Base-by-base conservation (phyloP, 2,888 invertebrate genomes). In the Tipula unca region DNA sequence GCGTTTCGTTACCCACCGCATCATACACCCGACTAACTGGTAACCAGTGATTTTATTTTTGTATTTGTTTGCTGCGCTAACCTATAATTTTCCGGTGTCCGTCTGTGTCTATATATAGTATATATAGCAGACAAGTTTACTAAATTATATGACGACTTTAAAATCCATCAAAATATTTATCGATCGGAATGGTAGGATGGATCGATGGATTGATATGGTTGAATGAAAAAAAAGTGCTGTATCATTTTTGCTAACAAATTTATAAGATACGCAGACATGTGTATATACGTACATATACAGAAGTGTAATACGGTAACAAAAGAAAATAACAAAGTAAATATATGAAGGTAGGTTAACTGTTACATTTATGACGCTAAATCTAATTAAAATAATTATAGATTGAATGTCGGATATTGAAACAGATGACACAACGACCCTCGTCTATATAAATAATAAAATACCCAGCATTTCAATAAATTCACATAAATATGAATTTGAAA, bases 111-210 rank as follows among this genome's bases (percentile, higher is more conserved):
- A n/a, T 10, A n/a, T n/a, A n/a, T n/a, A n/a, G n/a, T n/a, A n/a
- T n/a, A n/a, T n/a, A 69, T 1, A 69, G 69, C 25, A 69, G 69
- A 69, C 69, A 69, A 69, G 10, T 69, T 25, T 69, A n/a, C 14
- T 48, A 69, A 69, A 69, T 25, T 69, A 20, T 69, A 69, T 0
- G 69, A 69, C 69, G 69, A 25, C 69, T 69, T 69, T 69, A 25
- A 69, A 69, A 69, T 69, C 69, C 69, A 69, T 69, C 69, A 69
- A 69, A 69, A 69, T 69, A 69, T 69, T 69, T 69, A 69, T 69
- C 69, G 69, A 25, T 69, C n/a, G 13, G 69, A 25, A 20, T 25
- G 69, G 69, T 69, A 69, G 13, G 69, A 69, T 10, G 69, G 69
- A 25, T 69, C 54, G 25, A 54, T 54, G 54, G 20, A 54, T 48